Evolutionary conservation across 1,140 invertebrate genomes (phyloP).

Genomic region (Zaprionus capensis): DNA sequence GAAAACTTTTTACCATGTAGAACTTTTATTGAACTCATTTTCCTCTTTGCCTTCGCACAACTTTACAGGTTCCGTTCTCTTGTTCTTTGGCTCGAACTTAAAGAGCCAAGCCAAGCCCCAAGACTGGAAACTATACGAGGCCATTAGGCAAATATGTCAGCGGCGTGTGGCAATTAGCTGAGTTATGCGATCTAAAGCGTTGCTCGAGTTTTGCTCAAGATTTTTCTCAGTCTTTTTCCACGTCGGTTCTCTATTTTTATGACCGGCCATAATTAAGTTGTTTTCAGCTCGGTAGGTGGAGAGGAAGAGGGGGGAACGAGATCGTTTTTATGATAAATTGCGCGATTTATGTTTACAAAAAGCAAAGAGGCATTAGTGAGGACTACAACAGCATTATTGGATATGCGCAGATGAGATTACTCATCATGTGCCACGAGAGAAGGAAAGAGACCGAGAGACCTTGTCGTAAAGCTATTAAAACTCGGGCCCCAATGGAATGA

Average conservation of each 20-base stretch:
- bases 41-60: slow-evolving; percentile 17
- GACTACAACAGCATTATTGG: slow-evolving; percentile 25
- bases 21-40: slow-evolving; percentile 76
- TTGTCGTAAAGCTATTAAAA: slow-evolving; percentile 33
- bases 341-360: slow-evolving; percentile 44
- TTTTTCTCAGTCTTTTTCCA: slow-evolving; percentile 30
- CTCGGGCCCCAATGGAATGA: slow-evolving; percentile 25
- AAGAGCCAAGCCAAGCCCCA: slow-evolving; percentile 41
- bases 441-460: slow-evolving; percentile 14
- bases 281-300: background rate
- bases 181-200: slow-evolving; percentile 68
- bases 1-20: slow-evolving; percentile 65
- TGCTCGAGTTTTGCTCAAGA: slow-evolving; percentile 27
- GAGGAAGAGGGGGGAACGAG: slow-evolving; percentile 2
- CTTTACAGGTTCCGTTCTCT: slow-evolving; percentile 27
- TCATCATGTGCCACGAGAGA: slow-evolving; percentile 15
- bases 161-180: slow-evolving; percentile 79
- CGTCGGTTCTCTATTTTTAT: slow-evolving; percentile 39
- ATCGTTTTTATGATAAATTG: slow-evolving; percentile 50
- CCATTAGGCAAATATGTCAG: slow-evolving; percentile 81
- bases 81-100: slow-evolving; percentile 51
- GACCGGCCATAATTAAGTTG: slow-evolving; percentile 49
- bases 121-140: slow-evolving; percentile 66
- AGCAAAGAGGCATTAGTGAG: slow-evolving; percentile 24
- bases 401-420: slow-evolving; percentile 18